These are phyloP conservation scores for Xestia sexstrigata DNA, from an alignment of 2,888 invertebrate species.

Conservation along the genomic window DNA sequence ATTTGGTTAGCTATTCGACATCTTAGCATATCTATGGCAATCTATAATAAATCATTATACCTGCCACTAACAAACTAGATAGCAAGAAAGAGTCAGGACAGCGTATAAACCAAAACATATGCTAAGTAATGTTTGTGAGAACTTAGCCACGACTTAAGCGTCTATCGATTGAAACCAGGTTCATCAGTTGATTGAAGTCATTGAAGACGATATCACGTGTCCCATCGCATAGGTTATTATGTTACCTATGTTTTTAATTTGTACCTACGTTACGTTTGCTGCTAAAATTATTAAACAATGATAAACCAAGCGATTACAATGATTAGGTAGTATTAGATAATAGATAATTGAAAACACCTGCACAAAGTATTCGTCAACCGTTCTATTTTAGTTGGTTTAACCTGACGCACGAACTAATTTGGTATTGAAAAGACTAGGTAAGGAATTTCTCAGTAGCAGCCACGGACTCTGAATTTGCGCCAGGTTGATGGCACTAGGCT, in stretches of 20 bases:
- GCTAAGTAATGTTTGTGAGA: not conserved
- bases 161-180: not conserved
- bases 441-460: too few relatives aligned
- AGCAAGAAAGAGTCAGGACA: not conserved
- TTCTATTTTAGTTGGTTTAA: not conserved
- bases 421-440: not conserved
- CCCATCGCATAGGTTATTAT: not conserved
- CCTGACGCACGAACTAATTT: not conserved
- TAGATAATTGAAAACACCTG: constrained; percentile 30
- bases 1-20: not conserved
- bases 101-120: too few relatives aligned
- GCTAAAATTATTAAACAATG: constrained; percentile 29
- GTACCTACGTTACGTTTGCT: constrained; percentile 6
- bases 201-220: not conserved
- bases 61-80: not conserved
- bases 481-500: too few relatives aligned
- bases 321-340: constrained; percentile 30
- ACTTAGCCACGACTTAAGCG: not conserved
- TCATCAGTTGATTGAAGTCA: not conserved
- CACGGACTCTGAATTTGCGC: too few relatives aligned
- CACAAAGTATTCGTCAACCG: not conserved
- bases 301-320: constrained; percentile 38
- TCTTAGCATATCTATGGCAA: not conserved
- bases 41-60: not conserved
- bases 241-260: not conserved